These are phyloP conservation scores for Malthinus seriepunctatus DNA, from an alignment of 2,888 invertebrate genomes.

Conservation along the genomic window DNA sequence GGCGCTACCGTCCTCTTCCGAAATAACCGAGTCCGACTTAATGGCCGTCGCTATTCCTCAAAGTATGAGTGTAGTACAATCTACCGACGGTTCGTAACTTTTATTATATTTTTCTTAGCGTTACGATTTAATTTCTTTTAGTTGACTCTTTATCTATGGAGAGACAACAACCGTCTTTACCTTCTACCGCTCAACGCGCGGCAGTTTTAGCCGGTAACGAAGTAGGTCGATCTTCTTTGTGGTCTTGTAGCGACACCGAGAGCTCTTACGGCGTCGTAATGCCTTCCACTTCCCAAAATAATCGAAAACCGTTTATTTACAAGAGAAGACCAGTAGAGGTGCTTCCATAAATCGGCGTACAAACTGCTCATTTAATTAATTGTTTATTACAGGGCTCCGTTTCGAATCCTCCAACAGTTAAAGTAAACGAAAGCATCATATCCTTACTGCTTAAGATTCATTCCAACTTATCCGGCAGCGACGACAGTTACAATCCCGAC, in stretches of 20 bases:
- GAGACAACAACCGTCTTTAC: slow-evolving; percentile 22
- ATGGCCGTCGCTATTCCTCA: slow-evolving; percentile 41
- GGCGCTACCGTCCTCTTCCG: slow-evolving; percentile 30
- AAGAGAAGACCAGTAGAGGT: slow-evolving; percentile 45
- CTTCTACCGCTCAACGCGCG: slow-evolving; percentile 39
- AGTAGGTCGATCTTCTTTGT: slow-evolving; percentile 35
- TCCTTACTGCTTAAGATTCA: slow-evolving; percentile 88
- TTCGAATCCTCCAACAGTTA: slow-evolving; percentile 46
- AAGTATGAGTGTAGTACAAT: slow-evolving; percentile 16
- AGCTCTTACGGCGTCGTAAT: slow-evolving; percentile 50
- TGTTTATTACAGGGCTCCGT: slow-evolving; percentile 36
- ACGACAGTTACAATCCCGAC: slow-evolving; percentile 72
- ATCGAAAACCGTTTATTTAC: slow-evolving; percentile 33
- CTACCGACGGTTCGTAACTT: slow-evolving; percentile 13
- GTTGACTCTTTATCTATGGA: background rate
- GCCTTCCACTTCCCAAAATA: slow-evolving; percentile 46
- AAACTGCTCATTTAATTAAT: slow-evolving; percentile 3
- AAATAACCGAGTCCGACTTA: slow-evolving; percentile 16
- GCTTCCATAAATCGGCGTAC: background rate
- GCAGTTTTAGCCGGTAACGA: slow-evolving; percentile 50
- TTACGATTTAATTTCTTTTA: background rate
- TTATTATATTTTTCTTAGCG: background rate
- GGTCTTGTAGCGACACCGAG: slow-evolving; percentile 23
- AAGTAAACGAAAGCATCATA: slow-evolving; percentile 85
- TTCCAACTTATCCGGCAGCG: slow-evolving; percentile 81